Conservation (phyloP, 2,888 invertebrate genomes). For the Sipha maydis region DNA sequence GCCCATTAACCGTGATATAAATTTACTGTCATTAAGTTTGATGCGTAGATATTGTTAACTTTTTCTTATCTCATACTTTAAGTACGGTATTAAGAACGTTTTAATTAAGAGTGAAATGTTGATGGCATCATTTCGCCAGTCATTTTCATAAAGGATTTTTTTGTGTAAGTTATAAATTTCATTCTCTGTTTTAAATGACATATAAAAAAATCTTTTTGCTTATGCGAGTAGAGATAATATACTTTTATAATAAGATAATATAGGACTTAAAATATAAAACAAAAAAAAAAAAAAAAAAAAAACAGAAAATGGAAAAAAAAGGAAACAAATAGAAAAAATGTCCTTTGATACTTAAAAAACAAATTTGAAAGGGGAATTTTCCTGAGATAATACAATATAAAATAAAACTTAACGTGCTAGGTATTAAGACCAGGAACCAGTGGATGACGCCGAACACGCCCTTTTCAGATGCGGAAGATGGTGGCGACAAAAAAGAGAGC, state of each 20-base stretch:
- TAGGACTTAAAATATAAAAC: not conserved
- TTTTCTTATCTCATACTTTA: conserved; percentile 8
- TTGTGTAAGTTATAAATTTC: not conserved
- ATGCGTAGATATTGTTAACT: conserved; percentile 5
- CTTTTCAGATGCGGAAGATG: too few species aligned
- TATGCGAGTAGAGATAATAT: not conserved
- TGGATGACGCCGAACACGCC: too few species aligned
- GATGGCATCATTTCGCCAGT: conserved; percentile 19
- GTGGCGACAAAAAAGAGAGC: too few species aligned
- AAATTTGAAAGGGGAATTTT: too few species aligned
- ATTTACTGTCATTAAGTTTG: conserved; percentile 27
- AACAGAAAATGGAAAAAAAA: too few species aligned
- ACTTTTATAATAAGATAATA: not conserved
- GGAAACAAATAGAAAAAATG: too few species aligned
- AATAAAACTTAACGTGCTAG: not conserved
- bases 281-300: too few species aligned
- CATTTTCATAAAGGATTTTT: conserved; percentile 12
- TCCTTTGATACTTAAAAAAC: too few species aligned
- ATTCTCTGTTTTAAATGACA: not conserved
- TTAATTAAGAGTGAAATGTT: conserved; percentile 38
- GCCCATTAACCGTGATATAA: not conserved
- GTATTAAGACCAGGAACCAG: too few species aligned
- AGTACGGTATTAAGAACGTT: not conserved
- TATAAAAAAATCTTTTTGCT: not conserved
- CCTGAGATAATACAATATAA: too few species aligned